Percentiles rank a stretch among this genome's conserved stretches.
Conservation (phyloP, 23 tunicate genomes). For the Styela clava region DNA sequence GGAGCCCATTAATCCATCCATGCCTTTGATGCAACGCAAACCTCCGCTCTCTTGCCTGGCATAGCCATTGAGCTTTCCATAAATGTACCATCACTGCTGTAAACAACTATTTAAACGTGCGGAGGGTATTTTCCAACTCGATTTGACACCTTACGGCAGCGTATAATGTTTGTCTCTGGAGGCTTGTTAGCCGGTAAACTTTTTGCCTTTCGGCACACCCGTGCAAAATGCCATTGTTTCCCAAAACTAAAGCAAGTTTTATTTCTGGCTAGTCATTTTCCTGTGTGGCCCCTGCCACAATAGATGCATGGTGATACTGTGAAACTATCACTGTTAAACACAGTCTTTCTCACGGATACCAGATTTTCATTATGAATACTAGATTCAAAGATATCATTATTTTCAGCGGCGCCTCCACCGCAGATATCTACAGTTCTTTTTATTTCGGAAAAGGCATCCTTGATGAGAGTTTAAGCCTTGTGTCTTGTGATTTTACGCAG, state of each 20-base stretch:
- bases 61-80: no score
- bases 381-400: neutral
- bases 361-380: neutral
- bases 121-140: no score
- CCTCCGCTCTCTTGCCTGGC: no score
- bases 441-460: neutral
- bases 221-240: neutral
- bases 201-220: no score
- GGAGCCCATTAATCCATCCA: neutral
- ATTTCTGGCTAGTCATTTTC: neutral
- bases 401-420: neutral
- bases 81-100: no score
- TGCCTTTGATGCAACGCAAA: no score
- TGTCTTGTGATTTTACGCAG: neutral
- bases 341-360: neutral
- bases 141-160: no score
- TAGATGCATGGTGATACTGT: neutral
- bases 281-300: neutral
- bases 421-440: neutral
- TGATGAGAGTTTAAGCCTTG: neutral
- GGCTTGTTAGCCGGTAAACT: no score
- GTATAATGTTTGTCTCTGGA: no score
- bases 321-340: neutral
- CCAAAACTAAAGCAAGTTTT: neutral
- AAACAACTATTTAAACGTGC: no score